Evolutionary conservation across 2,113 vertebrate species (phyloP), one percentile per base, ranked within the genome.

Genomic region (Porphyrio hochstetteri): DNA sequence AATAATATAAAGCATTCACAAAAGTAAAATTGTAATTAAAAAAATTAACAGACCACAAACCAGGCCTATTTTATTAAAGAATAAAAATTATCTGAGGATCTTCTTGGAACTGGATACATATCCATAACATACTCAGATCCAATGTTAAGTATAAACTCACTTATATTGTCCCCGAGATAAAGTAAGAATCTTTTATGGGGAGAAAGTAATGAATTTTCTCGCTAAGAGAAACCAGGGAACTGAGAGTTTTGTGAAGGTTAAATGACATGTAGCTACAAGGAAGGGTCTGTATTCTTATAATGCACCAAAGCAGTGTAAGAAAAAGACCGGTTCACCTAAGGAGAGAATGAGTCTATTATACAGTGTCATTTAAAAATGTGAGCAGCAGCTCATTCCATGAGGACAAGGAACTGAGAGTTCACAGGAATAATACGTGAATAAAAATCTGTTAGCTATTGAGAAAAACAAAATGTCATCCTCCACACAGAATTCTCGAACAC

Each of bases 401-500:
- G 74, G 72, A 88, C 89, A 93, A 74, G 24, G 36, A 97, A 92
- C 40, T 48, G n/a, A 92, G 95, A 95, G 60, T 79, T 95, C 82
- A 92, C 60, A 42, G 78, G 59, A 96, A 92, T 82, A 95, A 85
- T 90, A 97, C 90, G 35, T 36, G 89, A 96, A 91, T 94, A 86
- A 96, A 96, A 95, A 76, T 88, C 69, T 96, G 86, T 92, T 93
- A 70, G 52, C 71, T 93, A 57, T 57, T 89, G 90, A 95, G 90
- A 76, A 95, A 97, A 94, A 92, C 92, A 96, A 95, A 95, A 96
- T 77, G 17, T 88, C 76, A 86, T 94, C 72, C 63, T 93, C 56
- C 84, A 86, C 78, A 77, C 2, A 69, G 80, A 70, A 91, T 94
- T 87, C 67, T 95, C 82, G 82, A 92, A 35, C 36, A 85, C 16